Conservation (phyloP, 2,888 invertebrate species). For the Chrysina gloriosa region DNA sequence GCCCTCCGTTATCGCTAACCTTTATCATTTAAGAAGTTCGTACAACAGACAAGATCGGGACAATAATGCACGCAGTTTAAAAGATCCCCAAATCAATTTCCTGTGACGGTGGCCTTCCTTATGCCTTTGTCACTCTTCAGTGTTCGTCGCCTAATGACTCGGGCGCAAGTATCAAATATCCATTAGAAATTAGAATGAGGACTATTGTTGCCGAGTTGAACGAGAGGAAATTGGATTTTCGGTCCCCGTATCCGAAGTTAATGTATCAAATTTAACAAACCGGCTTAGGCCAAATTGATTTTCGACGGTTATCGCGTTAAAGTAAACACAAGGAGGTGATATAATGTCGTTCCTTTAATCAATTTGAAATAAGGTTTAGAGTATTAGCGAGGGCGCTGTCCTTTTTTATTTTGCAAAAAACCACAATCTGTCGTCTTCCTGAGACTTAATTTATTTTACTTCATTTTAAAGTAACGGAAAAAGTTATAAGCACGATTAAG, state of each 20-base stretch:
- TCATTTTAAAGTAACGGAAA: no score
- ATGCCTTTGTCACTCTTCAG: constrained; percentile 9
- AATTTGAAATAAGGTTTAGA: no score
- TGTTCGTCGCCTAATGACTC: constrained; percentile 9
- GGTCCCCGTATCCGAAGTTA: background rate
- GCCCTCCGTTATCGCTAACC: constrained; percentile 7
- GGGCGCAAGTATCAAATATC: constrained; percentile 23
- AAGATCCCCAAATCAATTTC: constrained; percentile 34
- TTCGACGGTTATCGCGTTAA: background rate
- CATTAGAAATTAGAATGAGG: constrained; percentile 28
- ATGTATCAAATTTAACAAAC: constrained; percentile 2
- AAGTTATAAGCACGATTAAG: no score
- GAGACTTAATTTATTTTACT: no score
- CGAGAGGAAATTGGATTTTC: constrained; percentile 32
- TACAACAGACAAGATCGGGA: background rate
- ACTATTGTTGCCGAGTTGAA: constrained; percentile 19
- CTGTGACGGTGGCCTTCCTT: constrained; percentile 27
- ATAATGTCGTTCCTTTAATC: no score
- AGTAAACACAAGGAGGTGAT: no score
- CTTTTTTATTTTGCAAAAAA: no score
- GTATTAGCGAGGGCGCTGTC: no score
- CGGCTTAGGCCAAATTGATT: background rate
- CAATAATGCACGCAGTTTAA: constrained; percentile 11
- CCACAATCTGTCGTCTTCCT: no score
- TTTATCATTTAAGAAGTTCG: constrained; percentile 11